These are phyloP conservation scores for Pyrocoelia pectoralis DNA, from an alignment of 2,888 invertebrate species.

Conservation along the genomic window DNA sequence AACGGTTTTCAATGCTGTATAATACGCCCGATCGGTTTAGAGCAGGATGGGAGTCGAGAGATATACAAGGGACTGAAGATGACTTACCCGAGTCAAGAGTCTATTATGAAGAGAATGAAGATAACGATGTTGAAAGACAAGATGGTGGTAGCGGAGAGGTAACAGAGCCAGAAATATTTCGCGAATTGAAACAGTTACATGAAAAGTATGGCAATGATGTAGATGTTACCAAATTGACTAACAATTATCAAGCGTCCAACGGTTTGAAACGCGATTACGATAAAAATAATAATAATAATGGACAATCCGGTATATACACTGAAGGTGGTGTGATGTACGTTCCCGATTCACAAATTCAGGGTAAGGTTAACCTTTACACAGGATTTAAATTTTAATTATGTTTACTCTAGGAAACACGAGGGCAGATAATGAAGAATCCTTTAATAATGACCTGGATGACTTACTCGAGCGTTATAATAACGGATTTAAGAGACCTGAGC, in stretches of 20 bases:
- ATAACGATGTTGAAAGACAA: constrained; percentile 50
- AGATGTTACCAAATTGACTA: constrained; percentile 26
- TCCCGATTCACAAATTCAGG: constrained; percentile 51
- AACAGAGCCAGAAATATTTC: constrained; percentile 47
- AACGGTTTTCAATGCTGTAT: constrained; percentile 58
- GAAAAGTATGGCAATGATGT: constrained; percentile 31
- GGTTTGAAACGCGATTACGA: constrained; percentile 25
- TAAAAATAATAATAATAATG: constrained; percentile 31
- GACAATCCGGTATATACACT: constrained; percentile 62
- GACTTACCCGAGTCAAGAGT: constrained; percentile 64
- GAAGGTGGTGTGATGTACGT: constrained; percentile 69
- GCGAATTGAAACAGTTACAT: constrained; percentile 48
- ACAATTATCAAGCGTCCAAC: constrained; percentile 27
- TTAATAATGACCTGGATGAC: constrained; percentile 63
- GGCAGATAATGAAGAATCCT: constrained; percentile 38
- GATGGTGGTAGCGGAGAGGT: constrained; percentile 53
- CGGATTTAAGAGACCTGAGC: constrained; percentile 87
- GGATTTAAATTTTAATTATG: no score
- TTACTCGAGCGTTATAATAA: constrained; percentile 70
- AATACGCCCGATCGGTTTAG: constrained; percentile 62
- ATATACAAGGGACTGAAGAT: constrained; percentile 47
- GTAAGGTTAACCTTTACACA: constrained; percentile 23
- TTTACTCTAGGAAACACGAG: constrained; percentile 24
- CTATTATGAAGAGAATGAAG: constrained; percentile 65
- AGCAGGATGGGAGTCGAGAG: constrained; percentile 58